Base-by-base conservation (phyloP, 2,888 invertebrate genomes). In the Pterostichus niger region DNA sequence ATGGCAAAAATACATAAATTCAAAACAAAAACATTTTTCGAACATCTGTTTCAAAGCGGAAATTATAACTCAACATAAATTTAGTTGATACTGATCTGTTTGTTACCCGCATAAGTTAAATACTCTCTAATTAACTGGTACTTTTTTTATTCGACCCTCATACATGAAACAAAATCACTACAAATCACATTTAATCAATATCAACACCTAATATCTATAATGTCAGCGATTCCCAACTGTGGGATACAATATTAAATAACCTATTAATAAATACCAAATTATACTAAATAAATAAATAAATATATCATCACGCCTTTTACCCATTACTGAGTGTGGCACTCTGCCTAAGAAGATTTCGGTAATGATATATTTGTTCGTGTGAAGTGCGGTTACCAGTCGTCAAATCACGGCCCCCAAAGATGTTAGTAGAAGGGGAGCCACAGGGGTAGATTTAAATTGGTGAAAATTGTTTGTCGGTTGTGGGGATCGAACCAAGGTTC, bases 61-160 rank as follows among this genome's bases (percentile, higher is more conserved):
- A 44, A 71, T 71, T 71, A 71, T 40, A 71, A 17, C 44, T 71
- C 68, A 71, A 71, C 44, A 44, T 71, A 44, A 71, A 71, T 71
- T 71, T 71, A 13, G 68, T 44, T 71, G 68, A 71, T 71, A 71
- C 68, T 15, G 68, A 71, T 71, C 68, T 71, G 68, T 44, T 44
- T 17, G 68, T 13, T 44, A 13, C 68, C 68, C 68, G 68, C 68
- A 71, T 71, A 44, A 40, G 68, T 71, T 44, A 71, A 71, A 71
- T 44, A 71, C 68, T 64, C 64, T 35, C 64, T 71, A 71, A 71
- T 71, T 71, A 71, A 71, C 68, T 44, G 15, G 44, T 71, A 24
- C 44, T 71, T 71, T 71, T 17, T 17, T 71, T 15, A 17, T 44
- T 44, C 33, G 33, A 15, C 59, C 59, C 59, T 59, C 68, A 9